Evolutionary conservation across 2,797 vertebrate genomes (phyloP).

Genomic region (Gadopsis bispinosus): DNA sequence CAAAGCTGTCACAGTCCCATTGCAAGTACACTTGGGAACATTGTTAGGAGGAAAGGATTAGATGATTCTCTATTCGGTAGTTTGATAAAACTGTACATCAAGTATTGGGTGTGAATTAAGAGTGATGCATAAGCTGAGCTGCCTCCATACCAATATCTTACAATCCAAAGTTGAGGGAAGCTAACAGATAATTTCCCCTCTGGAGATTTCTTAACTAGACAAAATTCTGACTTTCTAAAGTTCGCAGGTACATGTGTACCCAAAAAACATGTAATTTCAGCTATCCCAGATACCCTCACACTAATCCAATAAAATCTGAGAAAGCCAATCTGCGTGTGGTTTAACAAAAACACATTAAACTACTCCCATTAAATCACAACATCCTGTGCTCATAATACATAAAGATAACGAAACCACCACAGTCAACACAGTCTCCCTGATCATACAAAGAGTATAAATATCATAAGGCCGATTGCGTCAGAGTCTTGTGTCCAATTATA

Average conservation of each 20-base stretch:
- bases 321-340: neutral
- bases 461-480: neutral
- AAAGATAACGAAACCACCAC: neutral
- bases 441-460: neutral
- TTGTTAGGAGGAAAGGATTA: conserved; percentile 19
- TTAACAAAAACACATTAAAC: neutral
- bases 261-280: neutral
- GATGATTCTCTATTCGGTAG: conserved; percentile 8
- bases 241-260: neutral
- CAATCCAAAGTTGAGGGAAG: conserved; percentile 17
- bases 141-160: conserved; percentile 6
- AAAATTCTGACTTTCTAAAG: conserved; percentile 7
- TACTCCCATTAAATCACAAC: neutral
- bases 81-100: conserved; percentile 5
- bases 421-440: neutral
- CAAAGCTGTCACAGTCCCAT: conserved; percentile 33
- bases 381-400: neutral
- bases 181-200: neutral
- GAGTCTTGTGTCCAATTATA: neutral
- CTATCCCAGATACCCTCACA: neutral
- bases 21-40: conserved; percentile 33
- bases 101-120: conserved; percentile 2
- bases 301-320: conserved; percentile 1
- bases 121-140: neutral
- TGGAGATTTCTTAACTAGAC: conserved; percentile 1